Conservation (phyloP, 2,888 invertebrate species). For the Leucophora obtusa region DNA sequence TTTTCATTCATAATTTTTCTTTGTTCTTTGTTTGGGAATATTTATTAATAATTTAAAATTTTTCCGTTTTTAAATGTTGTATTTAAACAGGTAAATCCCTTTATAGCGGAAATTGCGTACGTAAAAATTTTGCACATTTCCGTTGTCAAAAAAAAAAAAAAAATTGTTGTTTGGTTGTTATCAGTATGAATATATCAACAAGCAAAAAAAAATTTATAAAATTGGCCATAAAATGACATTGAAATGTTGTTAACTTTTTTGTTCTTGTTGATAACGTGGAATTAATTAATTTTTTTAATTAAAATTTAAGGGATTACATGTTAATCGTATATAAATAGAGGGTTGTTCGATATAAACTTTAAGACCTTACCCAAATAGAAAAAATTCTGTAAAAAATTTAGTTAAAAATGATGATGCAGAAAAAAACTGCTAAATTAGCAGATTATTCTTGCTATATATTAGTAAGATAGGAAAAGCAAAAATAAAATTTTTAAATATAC, state of each 20-base stretch:
- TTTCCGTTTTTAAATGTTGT: conserved; percentile 32
- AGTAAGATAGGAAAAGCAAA: too few species aligned
- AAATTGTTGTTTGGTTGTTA: conserved; percentile 12
- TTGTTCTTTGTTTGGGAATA: not conserved
- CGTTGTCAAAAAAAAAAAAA: conserved; percentile 49
- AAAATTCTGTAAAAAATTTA: too few species aligned
- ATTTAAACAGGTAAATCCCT: conserved; percentile 34
- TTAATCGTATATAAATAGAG: not conserved
- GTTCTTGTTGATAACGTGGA: conserved; percentile 45
- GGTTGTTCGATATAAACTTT: not conserved
- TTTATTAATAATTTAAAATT: conserved; percentile 24
- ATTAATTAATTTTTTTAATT: conserved; percentile 39
- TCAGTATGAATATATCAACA: conserved; percentile 20
- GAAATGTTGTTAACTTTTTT: conserved; percentile 42
- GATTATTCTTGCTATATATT: too few species aligned
- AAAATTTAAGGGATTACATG: not conserved
- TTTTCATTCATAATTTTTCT: conserved; percentile 23
- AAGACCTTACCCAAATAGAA: too few species aligned
- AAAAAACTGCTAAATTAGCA: too few species aligned
- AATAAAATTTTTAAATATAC: too few species aligned
- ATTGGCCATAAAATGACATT: conserved; percentile 45
- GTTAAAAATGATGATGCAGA: too few species aligned
- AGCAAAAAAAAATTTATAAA: too few species aligned
- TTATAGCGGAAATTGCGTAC: conserved; percentile 54
- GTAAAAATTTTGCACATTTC: conserved; percentile 53